Base-by-base conservation (phyloP, 2,113 vertebrate genomes). In the Anhinga rufa region DNA sequence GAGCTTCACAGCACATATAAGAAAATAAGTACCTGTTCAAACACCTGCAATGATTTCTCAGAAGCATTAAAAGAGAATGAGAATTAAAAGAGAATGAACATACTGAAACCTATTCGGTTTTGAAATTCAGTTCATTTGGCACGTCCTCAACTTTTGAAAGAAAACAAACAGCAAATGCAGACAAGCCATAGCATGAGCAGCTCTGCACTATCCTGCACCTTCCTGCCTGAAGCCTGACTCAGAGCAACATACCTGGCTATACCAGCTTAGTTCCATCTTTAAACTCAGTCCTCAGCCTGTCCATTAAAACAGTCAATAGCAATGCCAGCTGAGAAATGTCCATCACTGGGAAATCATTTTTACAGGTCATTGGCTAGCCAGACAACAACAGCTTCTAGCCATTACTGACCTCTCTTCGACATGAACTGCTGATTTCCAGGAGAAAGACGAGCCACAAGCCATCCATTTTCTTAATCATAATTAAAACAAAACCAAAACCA, bases 371-470 rank as follows among this genome's bases (percentile, higher is more conserved):
- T 90, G 92, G 71, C 58, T 82, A 92, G 64, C 49, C 90, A 96
- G 93, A 90, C 92, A 95, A 93, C 93, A 97, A 97, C 92, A 97
- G 95, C 92, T 97, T 31, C 91, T 66, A 91, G 94, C 92, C 95
- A 94, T 64, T 90, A 70, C 82, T 91, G 89, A 97, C 87, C 94
- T 94, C 95, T 71, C 86, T 86, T 75, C 4, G 4, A 94, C 87
- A 70, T 2, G 1, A 97, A 82, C 22, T 0, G 2, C 86, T 60
- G 81, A 95, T 74, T 94, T 93, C 82, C 84, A 51, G 60, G 66
- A 92, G 84, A 92, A 95, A 82, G 46, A 62, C 1, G 2, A 92
- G 42, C 70, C 58, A 55, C 1, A 8, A 96, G 71, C 89, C 84
- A 82, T 26, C 58, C 54, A 3, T 88, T 80, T 85, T 82, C 93